Percentiles rank a stretch among this genome's conserved stretches.
Conservation (phyloP, 2,888 invertebrate species). For the Dolichomitus sp. region DNA sequence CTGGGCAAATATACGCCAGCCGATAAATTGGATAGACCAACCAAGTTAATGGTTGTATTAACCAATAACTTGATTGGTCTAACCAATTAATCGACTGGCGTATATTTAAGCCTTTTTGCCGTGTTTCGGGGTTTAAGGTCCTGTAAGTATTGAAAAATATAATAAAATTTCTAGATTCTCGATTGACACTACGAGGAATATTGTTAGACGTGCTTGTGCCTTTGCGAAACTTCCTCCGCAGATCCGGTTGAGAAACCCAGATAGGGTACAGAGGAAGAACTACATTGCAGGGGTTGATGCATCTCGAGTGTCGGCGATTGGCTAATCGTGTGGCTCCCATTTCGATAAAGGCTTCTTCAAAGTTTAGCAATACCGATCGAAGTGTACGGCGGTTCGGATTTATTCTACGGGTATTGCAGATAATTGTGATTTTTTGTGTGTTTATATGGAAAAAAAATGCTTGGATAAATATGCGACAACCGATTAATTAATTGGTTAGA, state of each 20-base stretch:
- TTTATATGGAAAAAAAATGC: too few relatives aligned
- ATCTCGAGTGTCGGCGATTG: not conserved
- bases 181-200: constrained; percentile 57
- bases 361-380: not conserved
- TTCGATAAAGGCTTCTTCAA: not conserved
- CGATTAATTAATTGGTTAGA: too few relatives aligned
- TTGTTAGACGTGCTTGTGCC: constrained; percentile 48
- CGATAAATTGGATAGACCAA: too few relatives aligned
- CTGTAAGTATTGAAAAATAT: too few relatives aligned
- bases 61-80: too few relatives aligned
- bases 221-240: constrained; percentile 20
- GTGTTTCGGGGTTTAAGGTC: too few relatives aligned
- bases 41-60: too few relatives aligned
- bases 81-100: too few relatives aligned
- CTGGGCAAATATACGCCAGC: too few relatives aligned
- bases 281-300: not conserved
- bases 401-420: not conserved
- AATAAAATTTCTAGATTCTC: not conserved
- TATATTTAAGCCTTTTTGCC: too few relatives aligned
- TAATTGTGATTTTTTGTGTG: not conserved
- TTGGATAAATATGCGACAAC: too few relatives aligned
- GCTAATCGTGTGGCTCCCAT: not conserved
- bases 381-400: not conserved
- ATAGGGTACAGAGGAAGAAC: not conserved
- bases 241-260: constrained; percentile 16